A percentile compares a stretch with the other conserved stretches of the same genome.
Evolutionary conservation across 2,113 vertebrate species (phyloP).

Genomic region (Heterochromis multidens): DNA sequence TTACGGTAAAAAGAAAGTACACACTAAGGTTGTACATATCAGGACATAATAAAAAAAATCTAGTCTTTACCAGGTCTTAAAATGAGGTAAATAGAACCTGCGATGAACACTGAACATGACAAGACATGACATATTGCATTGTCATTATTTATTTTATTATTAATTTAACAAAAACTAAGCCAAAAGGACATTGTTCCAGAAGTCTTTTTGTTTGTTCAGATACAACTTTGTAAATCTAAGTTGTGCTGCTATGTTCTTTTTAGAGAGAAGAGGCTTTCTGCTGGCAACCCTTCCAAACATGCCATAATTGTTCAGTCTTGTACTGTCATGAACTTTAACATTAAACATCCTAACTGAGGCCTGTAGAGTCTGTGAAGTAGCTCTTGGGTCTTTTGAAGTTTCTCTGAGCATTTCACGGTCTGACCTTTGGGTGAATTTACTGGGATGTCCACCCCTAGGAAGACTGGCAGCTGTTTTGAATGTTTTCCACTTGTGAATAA

Average conservation of each 20-base stretch:
- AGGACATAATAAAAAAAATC: not conserved
- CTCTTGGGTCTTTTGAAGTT: not conserved
- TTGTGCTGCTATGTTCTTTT: not conserved
- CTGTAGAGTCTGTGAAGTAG: not conserved
- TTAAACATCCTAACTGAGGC: not conserved
- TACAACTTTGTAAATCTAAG: not conserved
- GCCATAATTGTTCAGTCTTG: not conserved
- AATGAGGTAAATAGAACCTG: not conserved
- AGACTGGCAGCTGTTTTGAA: not conserved
- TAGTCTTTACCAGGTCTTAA: not conserved
- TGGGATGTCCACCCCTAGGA: not conserved
- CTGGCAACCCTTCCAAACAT: not conserved
- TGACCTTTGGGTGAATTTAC: not conserved
- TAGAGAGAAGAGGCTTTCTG: not conserved
- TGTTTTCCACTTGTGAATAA: not conserved
- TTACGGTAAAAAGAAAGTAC: not conserved
- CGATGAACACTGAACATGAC: not conserved
- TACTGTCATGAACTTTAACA: not conserved
- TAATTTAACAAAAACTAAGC: no score
- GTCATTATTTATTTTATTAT: not conserved
- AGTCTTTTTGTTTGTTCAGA: no score
- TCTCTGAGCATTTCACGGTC: not conserved
- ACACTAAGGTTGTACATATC: not conserved
- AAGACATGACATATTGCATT: not conserved
- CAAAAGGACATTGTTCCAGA: no score